These are phyloP conservation scores for Eospalax fontanierii DNA, from an alignment of 2,797 vertebrate genomes.

Conservation along the genomic window DNA sequence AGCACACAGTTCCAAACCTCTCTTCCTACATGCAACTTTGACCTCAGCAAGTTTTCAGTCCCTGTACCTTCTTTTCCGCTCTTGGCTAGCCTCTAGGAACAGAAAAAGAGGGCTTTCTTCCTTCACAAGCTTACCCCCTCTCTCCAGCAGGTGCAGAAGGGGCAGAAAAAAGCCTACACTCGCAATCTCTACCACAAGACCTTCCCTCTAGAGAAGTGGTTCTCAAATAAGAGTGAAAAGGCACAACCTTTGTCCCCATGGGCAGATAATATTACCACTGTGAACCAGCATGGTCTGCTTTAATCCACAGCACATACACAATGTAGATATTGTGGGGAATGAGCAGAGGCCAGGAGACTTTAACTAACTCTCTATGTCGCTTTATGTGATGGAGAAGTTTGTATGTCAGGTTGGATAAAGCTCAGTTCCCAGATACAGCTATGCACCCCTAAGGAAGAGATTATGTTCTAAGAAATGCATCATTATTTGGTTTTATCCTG, in stretches of 20 bases:
- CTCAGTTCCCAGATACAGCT: background rate
- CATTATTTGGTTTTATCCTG: background rate
- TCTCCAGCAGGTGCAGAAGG: background rate
- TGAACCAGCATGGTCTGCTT: background rate
- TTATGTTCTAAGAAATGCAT: background rate
- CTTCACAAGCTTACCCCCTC: background rate
- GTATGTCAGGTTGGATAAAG: background rate
- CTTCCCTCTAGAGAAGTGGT: background rate
- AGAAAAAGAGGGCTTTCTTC: background rate
- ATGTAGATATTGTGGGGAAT: background rate
- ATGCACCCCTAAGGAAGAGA: background rate
- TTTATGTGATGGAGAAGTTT: background rate
- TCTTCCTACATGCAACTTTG: background rate
- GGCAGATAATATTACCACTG: background rate
- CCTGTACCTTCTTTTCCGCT: background rate
- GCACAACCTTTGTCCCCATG: background rate
- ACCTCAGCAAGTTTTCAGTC: background rate
- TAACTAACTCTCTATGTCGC: background rate
- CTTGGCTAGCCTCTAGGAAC: background rate
- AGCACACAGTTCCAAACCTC: background rate
- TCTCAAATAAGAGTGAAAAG: background rate
- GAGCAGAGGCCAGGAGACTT: background rate
- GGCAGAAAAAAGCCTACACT: background rate
- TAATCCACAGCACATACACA: fast-evolving
- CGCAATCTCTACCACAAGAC: fast-evolving